Evolutionary conservation across 2,888 invertebrate species (phyloP).

Genomic region (Kuschelorhynchus macadamiae): DNA sequence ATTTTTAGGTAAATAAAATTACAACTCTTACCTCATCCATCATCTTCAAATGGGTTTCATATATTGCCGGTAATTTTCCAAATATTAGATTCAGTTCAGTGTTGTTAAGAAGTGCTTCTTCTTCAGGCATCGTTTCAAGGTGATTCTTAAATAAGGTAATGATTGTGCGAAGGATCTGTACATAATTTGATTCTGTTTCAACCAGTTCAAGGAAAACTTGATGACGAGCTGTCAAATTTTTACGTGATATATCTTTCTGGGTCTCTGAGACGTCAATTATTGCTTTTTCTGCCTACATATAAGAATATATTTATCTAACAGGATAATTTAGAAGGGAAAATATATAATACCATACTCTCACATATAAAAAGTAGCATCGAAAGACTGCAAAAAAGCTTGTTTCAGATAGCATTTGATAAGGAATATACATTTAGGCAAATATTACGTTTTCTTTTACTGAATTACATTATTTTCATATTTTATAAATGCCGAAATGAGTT

Average conservation of each 20-base stretch:
- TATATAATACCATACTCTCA: no score
- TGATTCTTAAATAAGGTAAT: conserved; percentile 95
- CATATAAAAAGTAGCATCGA: no score
- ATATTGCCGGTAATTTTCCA: conserved; percentile 94
- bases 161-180: conserved; percentile 93
- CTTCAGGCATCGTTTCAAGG: conserved; percentile 88
- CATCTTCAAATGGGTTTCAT: conserved; percentile 90
- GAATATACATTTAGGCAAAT: no score
- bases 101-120: conserved; percentile 86
- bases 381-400: no score
- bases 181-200: conserved; percentile 98
- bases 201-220: conserved; percentile 90
- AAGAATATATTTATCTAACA: no score
- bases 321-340: no score
- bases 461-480: no score
- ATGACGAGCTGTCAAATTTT: conserved; percentile 81
- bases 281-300: conserved; percentile 48
- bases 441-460: no score
- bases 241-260: conserved; percentile 75
- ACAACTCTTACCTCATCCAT: conserved; percentile 73
- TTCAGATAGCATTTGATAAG: no score
- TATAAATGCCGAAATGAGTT: no score
- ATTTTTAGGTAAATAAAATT: no score
- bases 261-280: conserved; percentile 68
- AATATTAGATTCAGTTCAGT: conserved; percentile 96